A percentile compares a stretch with the other conserved stretches of the same genome.
Conservation (phyloP, 2,888 invertebrate genomes). For the Mythimna pallens region DNA sequence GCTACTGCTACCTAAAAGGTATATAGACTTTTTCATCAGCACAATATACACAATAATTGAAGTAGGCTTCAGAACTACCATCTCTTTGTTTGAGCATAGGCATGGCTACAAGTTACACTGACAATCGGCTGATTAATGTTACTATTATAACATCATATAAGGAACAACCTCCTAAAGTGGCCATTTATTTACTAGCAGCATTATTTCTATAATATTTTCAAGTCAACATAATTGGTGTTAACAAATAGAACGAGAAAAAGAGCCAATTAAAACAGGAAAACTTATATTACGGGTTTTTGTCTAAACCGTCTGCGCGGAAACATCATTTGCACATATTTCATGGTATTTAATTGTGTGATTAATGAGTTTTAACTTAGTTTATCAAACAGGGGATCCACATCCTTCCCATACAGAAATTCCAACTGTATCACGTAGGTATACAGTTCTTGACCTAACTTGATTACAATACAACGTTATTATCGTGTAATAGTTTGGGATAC, state of each 20-base stretch:
- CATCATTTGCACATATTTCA: slow-evolving; percentile 60
- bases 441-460: slow-evolving; percentile 7
- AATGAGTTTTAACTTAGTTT: slow-evolving; percentile 49
- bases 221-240: slow-evolving; percentile 32
- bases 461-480: neutral
- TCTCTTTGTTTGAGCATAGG: slow-evolving; percentile 40
- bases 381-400: slow-evolving; percentile 61
- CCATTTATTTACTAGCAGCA: slow-evolving; percentile 22
- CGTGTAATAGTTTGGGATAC: neutral
- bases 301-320: slow-evolving; percentile 42
- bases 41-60: slow-evolving; percentile 35
- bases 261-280: slow-evolving; percentile 50
- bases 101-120: slow-evolving; percentile 37
- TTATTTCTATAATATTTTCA: slow-evolving; percentile 36
- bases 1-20: slow-evolving; percentile 18
- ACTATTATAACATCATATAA: slow-evolving; percentile 51
- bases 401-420: slow-evolving; percentile 52
- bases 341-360: slow-evolving; percentile 61
- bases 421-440: slow-evolving; percentile 13
- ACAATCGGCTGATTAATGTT: slow-evolving; percentile 50
- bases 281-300: slow-evolving; percentile 51
- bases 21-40: slow-evolving; percentile 29
- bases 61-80: slow-evolving; percentile 29
- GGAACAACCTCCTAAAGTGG: slow-evolving; percentile 30
- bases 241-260: slow-evolving; percentile 45